A percentile compares a stretch with the other conserved stretches of the same genome.
phyloP scores from a whole-genome alignment of 2,113 vertebrate genomes.

The Strix aluco region DNA sequence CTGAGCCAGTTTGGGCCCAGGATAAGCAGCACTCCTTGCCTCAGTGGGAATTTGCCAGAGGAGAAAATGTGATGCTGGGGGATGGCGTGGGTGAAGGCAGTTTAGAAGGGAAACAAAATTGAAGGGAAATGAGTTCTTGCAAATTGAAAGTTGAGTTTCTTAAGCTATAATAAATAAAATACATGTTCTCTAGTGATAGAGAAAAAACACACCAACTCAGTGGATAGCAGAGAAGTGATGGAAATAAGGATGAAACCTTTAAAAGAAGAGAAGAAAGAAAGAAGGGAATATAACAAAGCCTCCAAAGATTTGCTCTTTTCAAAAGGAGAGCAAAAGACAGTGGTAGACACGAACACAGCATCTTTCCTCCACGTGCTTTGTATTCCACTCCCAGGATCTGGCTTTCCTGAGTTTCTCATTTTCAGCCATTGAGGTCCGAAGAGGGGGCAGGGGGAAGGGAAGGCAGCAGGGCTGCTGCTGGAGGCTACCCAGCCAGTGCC shows the following conservation, averaged over 20 bases:
- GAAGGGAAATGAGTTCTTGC: background rate
- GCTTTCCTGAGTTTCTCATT: background rate
- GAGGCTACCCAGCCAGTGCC: background rate
- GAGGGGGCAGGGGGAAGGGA: background rate
- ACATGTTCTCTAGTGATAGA: fast-evolving
- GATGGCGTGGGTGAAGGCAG: background rate
- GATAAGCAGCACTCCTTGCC: background rate
- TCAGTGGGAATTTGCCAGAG: background rate
- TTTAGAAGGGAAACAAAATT: background rate
- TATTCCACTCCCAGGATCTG: background rate
- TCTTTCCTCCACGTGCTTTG: background rate
- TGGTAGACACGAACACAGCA: background rate
- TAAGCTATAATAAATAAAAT: background rate
- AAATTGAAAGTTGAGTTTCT: background rate
- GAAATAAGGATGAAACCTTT: background rate
- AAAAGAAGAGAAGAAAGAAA: background rate
- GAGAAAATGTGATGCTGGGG: background rate
- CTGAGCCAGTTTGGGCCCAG: background rate
- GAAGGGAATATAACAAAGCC: background rate
- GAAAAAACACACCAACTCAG: fast-evolving
- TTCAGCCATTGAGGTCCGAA: background rate
- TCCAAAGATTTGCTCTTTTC: background rate
- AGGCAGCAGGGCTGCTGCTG: background rate
- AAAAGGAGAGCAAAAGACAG: background rate
- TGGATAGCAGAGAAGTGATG: background rate